A percentile compares a stretch with the other conserved stretches of the same genome.
Evolutionary conservation across 2,888 invertebrate species (phyloP).

Genomic region (Drosophila nr. perissopoda): DNA sequence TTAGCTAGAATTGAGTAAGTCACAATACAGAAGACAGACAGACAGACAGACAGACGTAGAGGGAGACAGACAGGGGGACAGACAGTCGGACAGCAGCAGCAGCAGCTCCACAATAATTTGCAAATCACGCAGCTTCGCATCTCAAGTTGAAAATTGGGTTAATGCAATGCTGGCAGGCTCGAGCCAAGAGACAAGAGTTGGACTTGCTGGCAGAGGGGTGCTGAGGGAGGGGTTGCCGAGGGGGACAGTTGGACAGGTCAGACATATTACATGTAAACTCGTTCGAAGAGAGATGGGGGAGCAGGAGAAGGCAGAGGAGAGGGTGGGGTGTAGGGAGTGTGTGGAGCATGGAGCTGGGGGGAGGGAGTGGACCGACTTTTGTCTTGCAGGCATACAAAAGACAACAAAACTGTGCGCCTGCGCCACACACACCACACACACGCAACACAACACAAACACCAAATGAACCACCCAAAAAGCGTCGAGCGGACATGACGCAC

Average conservation of each 20-base stretch:
- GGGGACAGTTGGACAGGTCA: constrained; percentile 47
- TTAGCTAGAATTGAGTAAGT: constrained; percentile 55
- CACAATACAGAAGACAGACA: constrained; percentile 15
- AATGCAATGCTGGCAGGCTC: constrained; percentile 71
- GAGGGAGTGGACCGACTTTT: constrained; percentile 55
- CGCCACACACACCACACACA: constrained; percentile 63
- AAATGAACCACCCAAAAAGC: constrained; percentile 50
- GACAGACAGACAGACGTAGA: constrained; percentile 3
- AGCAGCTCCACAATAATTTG: constrained; percentile 63
- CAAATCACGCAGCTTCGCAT: constrained; percentile 81
- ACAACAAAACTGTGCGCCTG: constrained; percentile 72
- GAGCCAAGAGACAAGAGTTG: constrained; percentile 15
- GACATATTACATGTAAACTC: constrained; percentile 72
- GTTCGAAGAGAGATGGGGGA: constrained; percentile 37
- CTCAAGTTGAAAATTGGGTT: constrained; percentile 79
- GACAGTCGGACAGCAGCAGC: constrained; percentile 26
- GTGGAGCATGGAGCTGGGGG: not conserved
- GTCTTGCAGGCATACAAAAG: constrained; percentile 74
- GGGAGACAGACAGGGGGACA: constrained; percentile 13
- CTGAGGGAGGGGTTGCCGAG: constrained; percentile 6
- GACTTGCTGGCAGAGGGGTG: constrained; percentile 14
- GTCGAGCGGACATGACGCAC: constrained; percentile 71
- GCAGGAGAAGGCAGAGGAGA: constrained; percentile 19
- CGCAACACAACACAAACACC: constrained; percentile 44
- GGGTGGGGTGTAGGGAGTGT: constrained; percentile 27